Evolutionary conservation across 2,797 vertebrate species (phyloP).

Genomic region (Falco naumanni): DNA sequence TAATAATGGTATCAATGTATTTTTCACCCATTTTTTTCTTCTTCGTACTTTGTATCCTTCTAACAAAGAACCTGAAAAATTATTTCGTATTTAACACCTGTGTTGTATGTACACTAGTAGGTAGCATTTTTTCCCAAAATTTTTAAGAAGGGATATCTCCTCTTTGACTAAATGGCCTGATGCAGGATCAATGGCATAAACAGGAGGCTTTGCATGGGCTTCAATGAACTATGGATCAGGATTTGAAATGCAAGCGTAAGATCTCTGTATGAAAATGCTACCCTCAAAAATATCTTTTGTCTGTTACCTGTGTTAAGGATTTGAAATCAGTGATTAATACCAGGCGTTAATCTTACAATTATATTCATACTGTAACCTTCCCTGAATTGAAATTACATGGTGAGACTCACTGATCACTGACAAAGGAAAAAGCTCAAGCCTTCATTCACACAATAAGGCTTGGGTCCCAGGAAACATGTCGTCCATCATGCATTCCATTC

Average conservation of each 20-base stretch:
- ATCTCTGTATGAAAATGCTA: background rate
- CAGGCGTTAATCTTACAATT: background rate
- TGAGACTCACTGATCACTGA: background rate
- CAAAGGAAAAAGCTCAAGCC: slow-evolving; percentile 53
- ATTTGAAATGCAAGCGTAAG: background rate
- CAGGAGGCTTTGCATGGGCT: background rate
- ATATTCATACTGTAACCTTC: background rate
- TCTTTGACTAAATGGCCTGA: background rate
- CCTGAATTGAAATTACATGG: background rate
- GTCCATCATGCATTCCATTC: slow-evolving; percentile 80
- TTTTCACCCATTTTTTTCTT: background rate
- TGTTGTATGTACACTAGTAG: background rate
- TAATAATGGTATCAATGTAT: background rate
- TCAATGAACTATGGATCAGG: background rate
- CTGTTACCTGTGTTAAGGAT: background rate
- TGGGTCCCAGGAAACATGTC: slow-evolving; percentile 82
- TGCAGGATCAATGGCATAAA: background rate
- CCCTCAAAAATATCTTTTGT: background rate
- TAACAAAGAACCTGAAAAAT: background rate
- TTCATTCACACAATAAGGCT: slow-evolving; percentile 68
- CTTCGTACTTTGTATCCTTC: background rate
- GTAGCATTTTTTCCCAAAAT: background rate
- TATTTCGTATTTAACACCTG: background rate
- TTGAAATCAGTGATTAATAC: background rate
- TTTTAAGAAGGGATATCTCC: background rate